Evolutionary conservation across 1,140 invertebrate genomes (phyloP), one percentile per base, ranked within the genome.

Genomic region (Heliconius hermathena): DNA sequence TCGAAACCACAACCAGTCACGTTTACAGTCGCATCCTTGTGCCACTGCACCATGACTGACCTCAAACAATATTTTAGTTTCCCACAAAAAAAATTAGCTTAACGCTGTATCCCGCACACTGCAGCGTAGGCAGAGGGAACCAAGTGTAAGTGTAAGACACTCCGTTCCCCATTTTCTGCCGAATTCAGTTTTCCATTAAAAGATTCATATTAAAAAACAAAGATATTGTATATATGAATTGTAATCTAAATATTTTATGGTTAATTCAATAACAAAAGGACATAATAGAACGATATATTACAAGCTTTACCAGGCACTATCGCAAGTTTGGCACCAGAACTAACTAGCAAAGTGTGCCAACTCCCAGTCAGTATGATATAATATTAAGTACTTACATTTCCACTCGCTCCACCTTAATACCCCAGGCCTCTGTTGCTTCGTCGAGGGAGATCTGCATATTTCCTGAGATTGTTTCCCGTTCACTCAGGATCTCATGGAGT

Each of bases 401-500:
- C 70, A 99, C 98, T 82, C 98, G 95, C 94, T 99, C 98, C 22
- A 99, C 98, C 95, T 99, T 99, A 83, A 99, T 98, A 26, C 99
- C 99, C 98, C 99, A 99, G 33, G 97, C 97, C 88, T 99, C 98
- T 16, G 99, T 99, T 20, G 98, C 98, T 91, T 99, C 98, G 91
- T 99, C 98, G 71, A 99, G 94, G 8, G 97, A 95, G 52, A 96
- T 96, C 95, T 97, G 97, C 97, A 97, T 98, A 76, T 97, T 97
- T 78, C 97, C 97, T 46, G 98, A 98, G 86, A 99, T 98, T 71
- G 97, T 97, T 91, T 99, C 98, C 74, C 99, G 96, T 90, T 99
- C 98, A 88, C 98, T 98, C 33, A 99, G 96, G 88, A 99, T 99
- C 95, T 99, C 98, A 88, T 98, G 97, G 80, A 99, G 96, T 81